Evolutionary conservation across 2,797 vertebrate genomes (phyloP).

Genomic region (Trachurus trachurus): DNA sequence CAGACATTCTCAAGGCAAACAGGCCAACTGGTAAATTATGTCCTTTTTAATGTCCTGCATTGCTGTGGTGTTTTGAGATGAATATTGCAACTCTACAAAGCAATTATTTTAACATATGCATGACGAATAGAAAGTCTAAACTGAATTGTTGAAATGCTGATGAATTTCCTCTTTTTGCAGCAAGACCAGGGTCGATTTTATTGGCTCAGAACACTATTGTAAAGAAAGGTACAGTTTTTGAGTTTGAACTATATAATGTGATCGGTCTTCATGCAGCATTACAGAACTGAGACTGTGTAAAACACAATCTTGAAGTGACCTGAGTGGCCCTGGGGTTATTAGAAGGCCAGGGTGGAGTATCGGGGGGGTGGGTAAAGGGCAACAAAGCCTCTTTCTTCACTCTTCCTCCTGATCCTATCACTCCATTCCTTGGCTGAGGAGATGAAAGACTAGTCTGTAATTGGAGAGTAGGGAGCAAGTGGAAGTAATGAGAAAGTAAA

Average conservation of each 20-base stretch:
- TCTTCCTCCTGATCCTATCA: constrained; percentile 88
- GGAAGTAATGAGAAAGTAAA: constrained; percentile 83
- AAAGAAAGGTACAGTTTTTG: background rate
- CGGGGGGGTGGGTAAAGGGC: constrained; percentile 66
- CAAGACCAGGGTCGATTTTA: background rate
- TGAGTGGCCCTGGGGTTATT: constrained; percentile 78
- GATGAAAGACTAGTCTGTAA: constrained; percentile 87
- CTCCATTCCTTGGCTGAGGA: constrained; percentile 83
- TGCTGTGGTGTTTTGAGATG: constrained; percentile 3
- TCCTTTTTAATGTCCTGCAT: constrained; percentile 47
- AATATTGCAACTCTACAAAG: constrained; percentile 26
- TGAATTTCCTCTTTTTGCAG: background rate
- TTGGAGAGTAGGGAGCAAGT: constrained; percentile 83
- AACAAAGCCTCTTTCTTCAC: constrained; percentile 87
- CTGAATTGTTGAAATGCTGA: background rate
- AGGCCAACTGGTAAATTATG: constrained; percentile 39
- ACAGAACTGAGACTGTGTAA: constrained; percentile 45
- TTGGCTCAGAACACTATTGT: background rate
- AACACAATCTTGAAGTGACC: constrained; percentile 66
- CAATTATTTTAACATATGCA: background rate
- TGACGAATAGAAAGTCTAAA: background rate
- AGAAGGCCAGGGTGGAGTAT: constrained; percentile 75
- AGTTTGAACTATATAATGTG: constrained; percentile 3
- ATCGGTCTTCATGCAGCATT: constrained; percentile 30
- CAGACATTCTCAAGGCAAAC: constrained; percentile 44